Conservation (phyloP, 2,888 invertebrate species). For the Zeuzera pyrina region DNA sequence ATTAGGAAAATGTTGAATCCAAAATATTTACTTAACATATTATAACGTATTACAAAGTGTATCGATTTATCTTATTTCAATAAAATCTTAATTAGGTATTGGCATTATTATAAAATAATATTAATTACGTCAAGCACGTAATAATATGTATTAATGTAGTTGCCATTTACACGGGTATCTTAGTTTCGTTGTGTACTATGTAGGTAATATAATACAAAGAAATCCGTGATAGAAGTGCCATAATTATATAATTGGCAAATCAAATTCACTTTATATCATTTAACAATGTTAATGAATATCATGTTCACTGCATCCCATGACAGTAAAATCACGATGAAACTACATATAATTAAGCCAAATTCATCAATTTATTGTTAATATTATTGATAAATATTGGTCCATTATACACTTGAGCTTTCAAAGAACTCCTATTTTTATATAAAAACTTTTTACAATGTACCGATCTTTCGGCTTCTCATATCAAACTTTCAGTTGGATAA, state of each 20-base stretch:
- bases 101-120: not conserved
- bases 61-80: not conserved
- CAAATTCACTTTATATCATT: not conserved
- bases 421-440: constrained; percentile 66
- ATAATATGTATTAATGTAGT: constrained; percentile 16
- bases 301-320: constrained; percentile 42
- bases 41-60: not conserved
- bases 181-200: constrained; percentile 15
- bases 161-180: constrained; percentile 45
- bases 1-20: constrained; percentile 35
- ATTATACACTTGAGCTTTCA: constrained; percentile 66
- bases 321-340: constrained; percentile 19
- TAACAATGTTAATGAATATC: not conserved
- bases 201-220: constrained; percentile 5
- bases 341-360: constrained; percentile 18
- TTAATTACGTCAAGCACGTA: not conserved
- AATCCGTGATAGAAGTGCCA: constrained; percentile 62
- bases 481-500: constrained; percentile 39
- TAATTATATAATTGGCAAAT: constrained; percentile 35
- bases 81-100: not conserved
- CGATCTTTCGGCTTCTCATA: constrained; percentile 41
- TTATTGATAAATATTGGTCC: constrained; percentile 46
- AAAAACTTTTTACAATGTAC: constrained; percentile 51
- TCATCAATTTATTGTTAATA: constrained; percentile 26
- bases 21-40: constrained; percentile 22